Evolutionary conservation across 2,113 vertebrate genomes (phyloP), one percentile per base, ranked within the genome.

Genomic region (Pelobates fuscus): DNA sequence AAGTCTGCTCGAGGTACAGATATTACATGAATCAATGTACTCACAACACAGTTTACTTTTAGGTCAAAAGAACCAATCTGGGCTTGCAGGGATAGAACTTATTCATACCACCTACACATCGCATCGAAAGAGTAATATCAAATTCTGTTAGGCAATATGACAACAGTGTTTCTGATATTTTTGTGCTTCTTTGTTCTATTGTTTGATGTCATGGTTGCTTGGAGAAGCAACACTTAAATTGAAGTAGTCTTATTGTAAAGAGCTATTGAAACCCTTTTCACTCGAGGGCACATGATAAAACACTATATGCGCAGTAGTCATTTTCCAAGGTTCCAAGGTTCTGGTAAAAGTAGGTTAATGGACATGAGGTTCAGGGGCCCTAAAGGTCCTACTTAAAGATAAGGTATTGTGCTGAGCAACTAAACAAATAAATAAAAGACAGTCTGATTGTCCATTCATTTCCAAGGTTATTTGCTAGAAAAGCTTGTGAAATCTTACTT

Each of bases 401-500:
- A 37, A 73, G 67, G 68, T 18, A 65, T n/a, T 71, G 62, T 79
- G 64, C 43, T n/a, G 57, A 18, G 20, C 58, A 52, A 17, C 11
- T n/a, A 15, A 44, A 2, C 10, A 29, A 26, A 11, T 5, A 41
- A 66, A 17, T 20, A 66, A 58, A 67, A 46, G 18, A 29, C 46
- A 63, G 17, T 52, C 43, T 0, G 1, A 66, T 55, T 65, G 65
- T 77, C 8, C 64, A 55, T 41, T 74, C 70, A 20, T 17, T 8
- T 37, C 20, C 4, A 41, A 81, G 68, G 32, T 75, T 79, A 67
- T 57, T 79, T 46, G 17, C 76, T 57, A 77, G 70, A 69, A 20
- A 80, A 76, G 43, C 73, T 79, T 77, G 25, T 67, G 77, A 79
- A 77, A 67, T 26, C 17, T 44, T 27, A 64, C 59, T 82, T 79